Percentiles rank a stretch among this genome's conserved stretches.
Conservation (phyloP, 2,113 vertebrate genomes). For the Nycticorax nycticorax region DNA sequence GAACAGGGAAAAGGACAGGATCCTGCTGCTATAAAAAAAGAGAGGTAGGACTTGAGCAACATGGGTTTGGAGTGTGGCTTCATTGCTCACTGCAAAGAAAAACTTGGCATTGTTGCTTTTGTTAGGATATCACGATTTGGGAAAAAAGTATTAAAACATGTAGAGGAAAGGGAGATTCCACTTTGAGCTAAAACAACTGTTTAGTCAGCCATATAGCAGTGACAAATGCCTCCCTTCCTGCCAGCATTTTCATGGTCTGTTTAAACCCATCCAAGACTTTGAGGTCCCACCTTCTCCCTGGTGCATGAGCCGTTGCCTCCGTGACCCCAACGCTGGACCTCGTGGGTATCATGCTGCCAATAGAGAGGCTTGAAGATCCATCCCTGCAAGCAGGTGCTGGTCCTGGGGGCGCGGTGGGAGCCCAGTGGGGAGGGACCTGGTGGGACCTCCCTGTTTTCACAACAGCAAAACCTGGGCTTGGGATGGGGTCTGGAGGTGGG, state of each 20-base stretch:
- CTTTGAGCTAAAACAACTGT: neutral
- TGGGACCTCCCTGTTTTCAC: neutral
- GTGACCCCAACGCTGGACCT: rapidly evolving
- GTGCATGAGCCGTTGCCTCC: rapidly evolving
- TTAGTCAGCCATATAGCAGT: neutral
- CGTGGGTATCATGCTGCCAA: rapidly evolving
- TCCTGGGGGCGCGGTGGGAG: neutral
- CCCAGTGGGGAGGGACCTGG: rapidly evolving
- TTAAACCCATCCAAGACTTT: neutral
- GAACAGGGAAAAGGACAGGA: neutral
- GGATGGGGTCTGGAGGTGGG: neutral
- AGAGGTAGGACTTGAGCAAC: neutral
- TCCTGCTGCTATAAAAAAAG: neutral
- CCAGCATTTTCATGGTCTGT: neutral
- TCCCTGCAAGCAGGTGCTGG: rapidly evolving
- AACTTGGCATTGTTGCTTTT: neutral
- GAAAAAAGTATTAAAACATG: neutral
- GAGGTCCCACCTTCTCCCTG: neutral
- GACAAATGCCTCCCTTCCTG: neutral
- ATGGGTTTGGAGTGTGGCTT: neutral
- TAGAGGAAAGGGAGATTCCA: neutral
- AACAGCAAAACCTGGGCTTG: neutral
- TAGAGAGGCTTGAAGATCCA: rapidly evolving
- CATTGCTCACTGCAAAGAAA: neutral
- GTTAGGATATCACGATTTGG: neutral